Percentiles rank a stretch among this genome's conserved stretches.
Conservation (phyloP, 2,888 invertebrate species). For the Pristionchus entomophagus region DNA sequence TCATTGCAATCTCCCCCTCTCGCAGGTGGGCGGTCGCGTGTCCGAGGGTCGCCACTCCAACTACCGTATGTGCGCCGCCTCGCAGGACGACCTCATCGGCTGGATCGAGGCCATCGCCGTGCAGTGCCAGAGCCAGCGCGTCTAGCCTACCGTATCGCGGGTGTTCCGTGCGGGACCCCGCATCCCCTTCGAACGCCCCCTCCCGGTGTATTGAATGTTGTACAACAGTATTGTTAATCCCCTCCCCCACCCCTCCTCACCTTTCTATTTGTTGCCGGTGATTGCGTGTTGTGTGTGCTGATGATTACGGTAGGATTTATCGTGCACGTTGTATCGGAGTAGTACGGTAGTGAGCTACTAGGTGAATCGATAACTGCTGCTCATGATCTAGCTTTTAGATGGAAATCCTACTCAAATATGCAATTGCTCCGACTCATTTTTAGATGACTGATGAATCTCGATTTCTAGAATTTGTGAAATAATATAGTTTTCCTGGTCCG, state of each 20-base stretch:
- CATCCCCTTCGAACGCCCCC: background rate
- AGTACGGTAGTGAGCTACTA: slow-evolving; percentile 13
- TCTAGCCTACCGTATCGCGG: slow-evolving; percentile 25
- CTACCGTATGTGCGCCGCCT: slow-evolving; percentile 92
- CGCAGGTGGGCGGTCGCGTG: slow-evolving; percentile 86
- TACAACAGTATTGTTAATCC: slow-evolving; percentile 20
- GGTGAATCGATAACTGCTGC: background rate
- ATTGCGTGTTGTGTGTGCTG: background rate
- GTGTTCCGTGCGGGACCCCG: slow-evolving; percentile 25
- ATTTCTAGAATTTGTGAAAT: no score
- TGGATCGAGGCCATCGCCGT: slow-evolving; percentile 48
- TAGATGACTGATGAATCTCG: no score
- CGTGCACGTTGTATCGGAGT: background rate
- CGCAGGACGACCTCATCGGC: slow-evolving; percentile 75
- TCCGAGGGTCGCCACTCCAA: slow-evolving; percentile 83
- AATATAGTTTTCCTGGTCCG: slow-evolving; percentile 20
- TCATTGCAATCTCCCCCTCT: no score
- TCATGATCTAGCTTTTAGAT: background rate
- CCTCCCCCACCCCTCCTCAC: background rate
- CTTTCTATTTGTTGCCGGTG: slow-evolving; percentile 36
- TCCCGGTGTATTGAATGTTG: slow-evolving; percentile 27
- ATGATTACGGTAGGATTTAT: background rate
- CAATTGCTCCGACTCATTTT: no score
- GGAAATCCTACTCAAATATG: no score
- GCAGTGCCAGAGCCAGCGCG: slow-evolving; percentile 15